Conservation (phyloP, 2,797 vertebrate genomes). For the Lithobates sylvaticus region DNA sequence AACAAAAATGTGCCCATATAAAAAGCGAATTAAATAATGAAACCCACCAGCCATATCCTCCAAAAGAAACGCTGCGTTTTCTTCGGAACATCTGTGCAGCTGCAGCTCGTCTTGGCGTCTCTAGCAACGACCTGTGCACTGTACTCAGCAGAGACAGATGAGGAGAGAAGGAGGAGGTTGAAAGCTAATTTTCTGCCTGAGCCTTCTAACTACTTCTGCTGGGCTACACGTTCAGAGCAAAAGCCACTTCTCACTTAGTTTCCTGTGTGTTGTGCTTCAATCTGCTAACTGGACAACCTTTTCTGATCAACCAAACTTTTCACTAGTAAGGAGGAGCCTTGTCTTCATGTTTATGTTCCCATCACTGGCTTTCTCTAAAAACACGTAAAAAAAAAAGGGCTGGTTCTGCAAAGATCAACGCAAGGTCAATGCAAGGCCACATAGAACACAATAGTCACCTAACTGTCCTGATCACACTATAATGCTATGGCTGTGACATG, state of each 20-base stretch:
- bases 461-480: too few relatives aligned
- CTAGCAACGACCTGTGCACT: conserved; percentile 46
- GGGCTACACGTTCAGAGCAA: conserved; percentile 21
- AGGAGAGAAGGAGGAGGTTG: background rate
- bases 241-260: conserved; percentile 33
- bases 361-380: background rate
- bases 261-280: conserved; percentile 39
- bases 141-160: conserved; percentile 16
- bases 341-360: background rate
- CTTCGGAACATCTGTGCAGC: conserved; percentile 85
- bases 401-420: too few relatives aligned
- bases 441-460: too few relatives aligned
- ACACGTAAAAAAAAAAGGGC: background rate
- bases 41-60: conserved; percentile 94
- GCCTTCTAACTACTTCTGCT: background rate
- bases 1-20: background rate
- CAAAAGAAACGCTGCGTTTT: conserved; percentile 93
- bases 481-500: too few relatives aligned
- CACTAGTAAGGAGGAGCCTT: conserved; percentile 33
- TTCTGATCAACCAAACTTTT: conserved; percentile 25
- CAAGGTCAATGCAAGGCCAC: too few relatives aligned
- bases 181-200: background rate
- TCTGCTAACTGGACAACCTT: conserved; percentile 4
- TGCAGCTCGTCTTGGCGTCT: conserved; percentile 46
- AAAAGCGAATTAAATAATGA: background rate